A percentile compares a stretch with the other conserved stretches of the same genome.
These are phyloP conservation scores for Poecilia gillii DNA, from an alignment of 2,797 vertebrate species.

Conservation along the genomic window DNA sequence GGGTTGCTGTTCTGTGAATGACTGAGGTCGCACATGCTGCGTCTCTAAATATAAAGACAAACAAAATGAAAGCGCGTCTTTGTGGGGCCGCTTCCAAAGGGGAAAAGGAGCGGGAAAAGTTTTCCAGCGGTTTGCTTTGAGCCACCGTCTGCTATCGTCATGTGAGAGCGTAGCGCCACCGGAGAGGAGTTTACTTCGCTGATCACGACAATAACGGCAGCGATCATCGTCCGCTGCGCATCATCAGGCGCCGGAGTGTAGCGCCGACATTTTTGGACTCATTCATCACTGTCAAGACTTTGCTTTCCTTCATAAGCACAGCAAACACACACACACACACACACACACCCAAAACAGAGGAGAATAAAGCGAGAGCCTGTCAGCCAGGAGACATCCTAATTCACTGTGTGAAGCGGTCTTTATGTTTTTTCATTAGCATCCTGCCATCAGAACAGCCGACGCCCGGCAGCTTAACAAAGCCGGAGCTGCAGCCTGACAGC, in stretches of 20 bases:
- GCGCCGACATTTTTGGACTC: conserved; percentile 59
- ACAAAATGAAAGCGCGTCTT: conserved; percentile 22
- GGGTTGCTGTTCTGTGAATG: conserved; percentile 57
- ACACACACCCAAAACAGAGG: conserved; percentile 27
- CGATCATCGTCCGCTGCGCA: conserved; percentile 63
- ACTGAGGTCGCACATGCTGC: conserved; percentile 40
- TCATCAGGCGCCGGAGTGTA: conserved; percentile 51
- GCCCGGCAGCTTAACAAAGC: conserved; percentile 60
- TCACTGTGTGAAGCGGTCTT: conserved; percentile 48
- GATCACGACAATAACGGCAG: conserved; percentile 69
- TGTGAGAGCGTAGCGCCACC: neutral
- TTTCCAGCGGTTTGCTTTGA: conserved; percentile 13
- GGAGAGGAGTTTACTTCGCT: conserved; percentile 48
- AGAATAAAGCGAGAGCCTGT: conserved; percentile 50
- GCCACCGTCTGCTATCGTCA: neutral
- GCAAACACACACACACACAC: conserved; percentile 16
- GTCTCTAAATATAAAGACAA: conserved; percentile 51
- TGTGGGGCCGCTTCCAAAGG: conserved; percentile 46
- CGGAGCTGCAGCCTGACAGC: conserved; percentile 46
- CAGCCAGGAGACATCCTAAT: conserved; percentile 65
- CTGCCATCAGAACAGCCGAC: conserved; percentile 43
- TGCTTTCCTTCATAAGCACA: conserved; percentile 39
- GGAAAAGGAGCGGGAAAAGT: conserved; percentile 22
- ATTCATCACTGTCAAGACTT: conserved; percentile 70
- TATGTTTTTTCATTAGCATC: conserved; percentile 68